These are phyloP conservation scores for Nomada flava DNA, from an alignment of 2,888 invertebrate species.

Conservation along the genomic window DNA sequence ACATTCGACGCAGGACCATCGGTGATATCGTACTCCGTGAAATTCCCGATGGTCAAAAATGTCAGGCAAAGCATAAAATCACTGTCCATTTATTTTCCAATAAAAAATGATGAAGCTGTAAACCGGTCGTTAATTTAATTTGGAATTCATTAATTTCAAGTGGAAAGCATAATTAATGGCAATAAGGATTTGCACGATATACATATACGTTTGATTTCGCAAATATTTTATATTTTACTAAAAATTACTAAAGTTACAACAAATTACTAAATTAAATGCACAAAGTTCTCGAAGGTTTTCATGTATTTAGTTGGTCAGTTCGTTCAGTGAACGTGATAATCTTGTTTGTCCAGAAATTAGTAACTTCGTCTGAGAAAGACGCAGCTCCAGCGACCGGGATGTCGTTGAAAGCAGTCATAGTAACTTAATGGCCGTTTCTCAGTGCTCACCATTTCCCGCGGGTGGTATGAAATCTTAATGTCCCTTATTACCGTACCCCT, in stretches of 20 bases:
- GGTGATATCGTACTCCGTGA: conserved; percentile 36
- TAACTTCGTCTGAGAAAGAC: conserved; percentile 42
- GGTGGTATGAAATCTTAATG: conserved; percentile 73
- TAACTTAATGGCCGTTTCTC: conserved; percentile 67
- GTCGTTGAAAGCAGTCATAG: conserved; percentile 51
- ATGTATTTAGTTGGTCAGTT: conserved; percentile 6
- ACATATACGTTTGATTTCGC: too few species aligned
- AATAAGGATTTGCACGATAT: too few species aligned
- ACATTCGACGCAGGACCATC: conserved; percentile 36
- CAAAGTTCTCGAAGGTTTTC: neutral
- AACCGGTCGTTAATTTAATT: neutral
- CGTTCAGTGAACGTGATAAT: conserved; percentile 16
- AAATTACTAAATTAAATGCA: too few species aligned
- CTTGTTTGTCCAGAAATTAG: conserved; percentile 29
- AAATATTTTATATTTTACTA: too few species aligned
- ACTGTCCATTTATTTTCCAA: conserved; percentile 7
- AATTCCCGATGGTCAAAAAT: conserved; percentile 20
- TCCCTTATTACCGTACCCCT: conserved; percentile 70
- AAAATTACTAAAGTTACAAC: too few species aligned
- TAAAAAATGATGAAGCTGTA: conserved; percentile 18
- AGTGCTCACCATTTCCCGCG: conserved; percentile 45
- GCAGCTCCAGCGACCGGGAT: conserved; percentile 31
- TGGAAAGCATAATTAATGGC: too few species aligned
- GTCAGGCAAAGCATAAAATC: neutral
- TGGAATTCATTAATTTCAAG: too few species aligned